A percentile compares a stretch with the other conserved stretches of the same genome.
These are phyloP conservation scores for Chaetorhynchus papuensis DNA, from an alignment of 2,113 vertebrate genomes.

Conservation along the genomic window DNA sequence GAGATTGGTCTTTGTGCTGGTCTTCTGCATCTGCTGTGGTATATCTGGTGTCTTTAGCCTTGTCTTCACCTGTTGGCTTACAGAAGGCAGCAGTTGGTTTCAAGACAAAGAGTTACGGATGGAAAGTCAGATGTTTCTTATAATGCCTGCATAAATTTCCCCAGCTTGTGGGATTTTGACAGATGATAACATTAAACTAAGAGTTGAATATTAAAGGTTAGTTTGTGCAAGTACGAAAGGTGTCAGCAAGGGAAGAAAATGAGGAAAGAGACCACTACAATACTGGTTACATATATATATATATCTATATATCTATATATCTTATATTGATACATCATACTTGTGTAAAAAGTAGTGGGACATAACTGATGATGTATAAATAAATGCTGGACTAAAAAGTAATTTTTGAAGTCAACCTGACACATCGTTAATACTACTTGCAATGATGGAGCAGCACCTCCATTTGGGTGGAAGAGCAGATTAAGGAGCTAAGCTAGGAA, in stretches of 20 bases:
- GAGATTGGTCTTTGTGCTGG: background rate
- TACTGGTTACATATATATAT: background rate
- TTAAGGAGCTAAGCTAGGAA: background rate
- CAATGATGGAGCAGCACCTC: background rate
- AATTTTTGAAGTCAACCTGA: background rate
- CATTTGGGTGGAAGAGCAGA: background rate
- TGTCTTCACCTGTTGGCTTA: background rate
- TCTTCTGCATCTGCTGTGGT: background rate
- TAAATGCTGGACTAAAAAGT: background rate
- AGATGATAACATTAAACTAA: background rate
- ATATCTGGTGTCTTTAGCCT: background rate
- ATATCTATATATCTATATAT: background rate
- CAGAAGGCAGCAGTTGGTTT: background rate
- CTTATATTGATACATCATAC: background rate
- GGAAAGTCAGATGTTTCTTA: background rate
- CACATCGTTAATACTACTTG: background rate
- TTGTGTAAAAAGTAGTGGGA: background rate
- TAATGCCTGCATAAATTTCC: background rate
- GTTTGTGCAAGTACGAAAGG: background rate
- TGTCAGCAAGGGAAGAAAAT: background rate
- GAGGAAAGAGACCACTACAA: background rate
- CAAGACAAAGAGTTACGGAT: background rate
- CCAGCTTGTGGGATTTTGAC: background rate
- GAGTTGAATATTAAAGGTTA: background rate
- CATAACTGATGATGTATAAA: background rate